Evolutionary conservation across 1,140 invertebrate genomes (phyloP), one percentile per base, ranked within the genome.

Genomic region (Pollicipes pollicipes): DNA sequence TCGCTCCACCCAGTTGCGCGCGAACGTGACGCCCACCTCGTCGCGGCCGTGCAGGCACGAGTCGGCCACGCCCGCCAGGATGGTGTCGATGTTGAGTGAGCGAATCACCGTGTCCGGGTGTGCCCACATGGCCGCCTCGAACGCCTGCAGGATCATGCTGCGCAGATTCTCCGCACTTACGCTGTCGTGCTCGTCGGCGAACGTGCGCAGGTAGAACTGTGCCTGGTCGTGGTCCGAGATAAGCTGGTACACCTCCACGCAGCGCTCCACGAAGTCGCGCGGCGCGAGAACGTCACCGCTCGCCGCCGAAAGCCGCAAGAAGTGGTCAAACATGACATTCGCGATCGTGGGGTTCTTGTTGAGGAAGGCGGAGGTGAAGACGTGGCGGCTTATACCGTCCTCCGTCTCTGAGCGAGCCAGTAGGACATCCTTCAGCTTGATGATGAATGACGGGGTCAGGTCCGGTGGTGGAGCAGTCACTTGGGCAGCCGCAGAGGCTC

Each of bases 1-100:
- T 73, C 86, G 83, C 73, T 85, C 83, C 26, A 92, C 81, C 90
- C 90, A 93, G 77, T 90, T 88, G 37, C 85, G 84, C 30, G 91
- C 84, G 76, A 85, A 93, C 73, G 85, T 85, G 0, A 85, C 80
- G 31, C 88, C 90, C 72, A 93, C 82, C 64, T 80, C 82, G 67
- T 86, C 83, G 80, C 91, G 90, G 30, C 85, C 85, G 77, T 91
- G 88, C 80, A 91, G 21, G 4, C 8, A 10, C 63, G 64, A 66
- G 10, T 66, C 64, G 64, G 64, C 64, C 27, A 66, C 64, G 64
- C 27, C 64, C 8, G n/a, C 28, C 3, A 66, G 64, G 17, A 66
- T 66, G 10, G n/a, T 29, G 28, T 66, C 64, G 10, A 66, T n/a
- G n/a, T 27, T 10, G 3, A 29, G 28, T 10, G 27, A 28, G n/a